Evolutionary conservation across 2,888 invertebrate species (phyloP).

Genomic region (Gonocerus acuteangulatus): DNA sequence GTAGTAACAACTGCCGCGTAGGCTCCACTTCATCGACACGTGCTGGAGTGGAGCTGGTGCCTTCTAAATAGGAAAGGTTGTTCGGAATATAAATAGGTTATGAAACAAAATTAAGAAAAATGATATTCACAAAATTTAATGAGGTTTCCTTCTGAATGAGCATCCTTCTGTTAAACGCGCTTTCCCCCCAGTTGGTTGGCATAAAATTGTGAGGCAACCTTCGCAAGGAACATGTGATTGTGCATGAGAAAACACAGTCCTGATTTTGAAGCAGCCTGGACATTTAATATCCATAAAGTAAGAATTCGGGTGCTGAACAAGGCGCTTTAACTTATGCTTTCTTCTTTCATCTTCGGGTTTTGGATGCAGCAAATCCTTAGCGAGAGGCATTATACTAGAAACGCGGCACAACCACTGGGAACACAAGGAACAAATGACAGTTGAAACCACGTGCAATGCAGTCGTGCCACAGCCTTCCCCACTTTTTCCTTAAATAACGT

Average conservation of each 20-base stretch:
- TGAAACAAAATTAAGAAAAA: neutral
- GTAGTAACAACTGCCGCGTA: constrained; percentile 14
- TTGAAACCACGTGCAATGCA: constrained; percentile 12
- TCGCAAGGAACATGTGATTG: constrained; percentile 96
- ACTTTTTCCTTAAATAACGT: too few relatives aligned
- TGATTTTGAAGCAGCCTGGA: constrained; percentile 98
- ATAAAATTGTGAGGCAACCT: constrained; percentile 93
- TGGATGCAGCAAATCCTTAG: constrained; percentile 94
- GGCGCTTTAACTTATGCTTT: constrained; percentile 90
- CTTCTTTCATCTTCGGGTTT: constrained; percentile 86
- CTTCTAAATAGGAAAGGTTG: constrained; percentile 4
- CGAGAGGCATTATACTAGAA: constrained; percentile 51
- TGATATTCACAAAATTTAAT: constrained; percentile 30
- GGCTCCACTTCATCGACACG: constrained; percentile 7
- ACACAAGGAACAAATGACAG: constrained; percentile 1
- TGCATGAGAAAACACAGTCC: constrained; percentile 98
- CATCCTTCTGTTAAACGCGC: constrained; percentile 87
- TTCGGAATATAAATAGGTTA: constrained; percentile 7
- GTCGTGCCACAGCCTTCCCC: neutral
- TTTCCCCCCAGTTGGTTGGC: constrained; percentile 97
- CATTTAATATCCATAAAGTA: constrained; percentile 99
- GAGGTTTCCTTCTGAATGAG: constrained; percentile 39
- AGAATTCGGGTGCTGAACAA: constrained; percentile 97
- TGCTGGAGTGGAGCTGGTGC: neutral
- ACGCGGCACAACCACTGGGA: neutral